phyloP scores from a whole-genome alignment of 2,888 invertebrate genomes.

The Cyaniris semiargus region DNA sequence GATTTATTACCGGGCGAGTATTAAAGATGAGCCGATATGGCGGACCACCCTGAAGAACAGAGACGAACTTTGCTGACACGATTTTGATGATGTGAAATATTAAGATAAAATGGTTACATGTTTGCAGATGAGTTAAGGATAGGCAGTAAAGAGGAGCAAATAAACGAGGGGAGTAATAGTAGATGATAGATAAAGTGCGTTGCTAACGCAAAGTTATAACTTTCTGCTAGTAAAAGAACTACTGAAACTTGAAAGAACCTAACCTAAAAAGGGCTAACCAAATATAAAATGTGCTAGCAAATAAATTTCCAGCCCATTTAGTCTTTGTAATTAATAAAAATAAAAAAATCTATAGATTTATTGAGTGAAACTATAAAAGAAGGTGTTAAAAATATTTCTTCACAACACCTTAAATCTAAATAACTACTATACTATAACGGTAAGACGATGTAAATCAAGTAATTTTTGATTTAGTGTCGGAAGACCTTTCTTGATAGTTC shows the following conservation, averaged over 20 bases:
- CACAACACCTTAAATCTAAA: background rate
- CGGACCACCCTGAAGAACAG: slow-evolving; percentile 44
- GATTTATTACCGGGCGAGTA: slow-evolving; percentile 43
- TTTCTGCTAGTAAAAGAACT: too few relatives aligned
- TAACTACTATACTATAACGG: background rate
- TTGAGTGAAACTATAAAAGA: too few relatives aligned
- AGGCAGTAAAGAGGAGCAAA: background rate
- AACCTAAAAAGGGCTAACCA: too few relatives aligned
- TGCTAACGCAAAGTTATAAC: too few relatives aligned
- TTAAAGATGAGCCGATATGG: slow-evolving; percentile 41
- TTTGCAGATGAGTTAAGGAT: background rate
- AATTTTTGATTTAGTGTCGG: slow-evolving; percentile 10
- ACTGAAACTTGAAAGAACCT: too few relatives aligned
- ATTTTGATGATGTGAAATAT: background rate
- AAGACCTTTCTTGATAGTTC: slow-evolving; percentile 9
- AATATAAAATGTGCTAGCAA: too few relatives aligned
- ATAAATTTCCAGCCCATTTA: too few relatives aligned
- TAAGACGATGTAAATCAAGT: background rate
- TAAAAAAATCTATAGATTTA: too few relatives aligned
- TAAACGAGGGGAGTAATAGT: too few relatives aligned
- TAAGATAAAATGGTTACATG: background rate
- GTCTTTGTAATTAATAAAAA: too few relatives aligned
- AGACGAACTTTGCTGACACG: slow-evolving; percentile 37
- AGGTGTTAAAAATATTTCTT: background rate
- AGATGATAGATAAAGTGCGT: too few relatives aligned